Evolutionary conservation across 2,797 vertebrate species (phyloP).

Genomic region (Eleutherodactylus coqui): DNA sequence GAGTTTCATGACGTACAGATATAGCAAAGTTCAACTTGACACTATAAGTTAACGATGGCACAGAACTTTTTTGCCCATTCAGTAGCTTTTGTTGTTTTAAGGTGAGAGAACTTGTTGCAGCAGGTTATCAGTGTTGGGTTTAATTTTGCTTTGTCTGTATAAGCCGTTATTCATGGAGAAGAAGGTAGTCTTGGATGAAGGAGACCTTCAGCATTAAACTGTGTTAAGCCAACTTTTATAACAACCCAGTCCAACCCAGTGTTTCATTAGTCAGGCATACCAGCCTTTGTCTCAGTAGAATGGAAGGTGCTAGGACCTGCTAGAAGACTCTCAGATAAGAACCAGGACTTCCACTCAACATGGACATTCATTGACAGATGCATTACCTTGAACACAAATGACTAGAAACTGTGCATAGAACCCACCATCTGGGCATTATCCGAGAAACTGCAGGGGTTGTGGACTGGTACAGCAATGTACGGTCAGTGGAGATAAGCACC

Average conservation of each 20-base stretch:
- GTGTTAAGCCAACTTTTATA: neutral
- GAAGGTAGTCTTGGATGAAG: neutral
- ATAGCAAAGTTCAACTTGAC: too few species aligned
- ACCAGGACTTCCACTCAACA: conserved; percentile 1
- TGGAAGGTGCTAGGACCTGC: neutral
- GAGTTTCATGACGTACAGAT: conserved; percentile 22
- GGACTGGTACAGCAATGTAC: too few species aligned
- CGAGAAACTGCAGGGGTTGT: neutral
- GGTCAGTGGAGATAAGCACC: too few species aligned
- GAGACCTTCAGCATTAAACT: neutral
- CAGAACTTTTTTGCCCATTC: too few species aligned
- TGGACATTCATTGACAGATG: neutral
- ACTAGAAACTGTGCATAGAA: conserved; percentile 1
- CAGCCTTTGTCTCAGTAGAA: too few species aligned
- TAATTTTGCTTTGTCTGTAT: too few species aligned
- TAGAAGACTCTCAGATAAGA: neutral
- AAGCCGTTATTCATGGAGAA: too few species aligned
- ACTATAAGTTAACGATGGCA: too few species aligned
- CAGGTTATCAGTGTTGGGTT: too few species aligned
- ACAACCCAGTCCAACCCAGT: neutral
- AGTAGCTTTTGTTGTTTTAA: too few species aligned
- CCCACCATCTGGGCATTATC: neutral
- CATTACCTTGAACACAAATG: conserved; percentile 4
- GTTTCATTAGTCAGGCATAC: neutral
- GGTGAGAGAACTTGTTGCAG: too few species aligned